Evolutionary conservation across 2,113 vertebrate species (phyloP), one percentile per base, ranked within the genome.

Genomic region (Etheostoma spectabile): DNA sequence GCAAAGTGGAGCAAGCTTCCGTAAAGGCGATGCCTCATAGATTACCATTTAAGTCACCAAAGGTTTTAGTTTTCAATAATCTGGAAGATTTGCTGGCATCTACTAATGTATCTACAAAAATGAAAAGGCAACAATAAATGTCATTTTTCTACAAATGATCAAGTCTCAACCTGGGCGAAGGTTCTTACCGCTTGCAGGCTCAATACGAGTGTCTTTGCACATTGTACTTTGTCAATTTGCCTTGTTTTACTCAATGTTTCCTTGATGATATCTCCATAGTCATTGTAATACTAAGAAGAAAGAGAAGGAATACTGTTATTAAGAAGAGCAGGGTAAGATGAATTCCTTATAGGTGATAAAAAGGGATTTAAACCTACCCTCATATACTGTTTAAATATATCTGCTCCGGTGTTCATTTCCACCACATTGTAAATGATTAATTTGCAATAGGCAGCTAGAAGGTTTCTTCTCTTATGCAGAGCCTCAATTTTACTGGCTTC

Each of bases 331-430:
- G 48, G 6, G 6, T 8, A 33, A 6, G 30, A 66, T 48, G 6
- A 79, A 56, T 60, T 66, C 19, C 8, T 48, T 22, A 61, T 11
- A 3, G 79, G 3, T 3, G 5, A 16, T 62, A 66, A 24, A 71
- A 49, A 8, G 4, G 15, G 11, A 8, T 71, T 64, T 48, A 24
- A 35, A 83, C 93, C 90, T 95, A 99, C 98, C 96, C 97, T 97
- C 97, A 99, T 99, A 82, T 99, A 99, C 94, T 99, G 98, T 92
- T 99, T 99, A 91, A 99, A 99, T 94, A 99, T 97, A 89, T 99
- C 98, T 6, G 98, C 98, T 79, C 96, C 98, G 42, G 96, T 98
- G 90, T 97, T 97, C 92, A 99, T 99, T 93, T 99, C 98, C 92
- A 99, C 97, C 89, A 99, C 97, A 86, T 97, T 98, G 93, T 98